phyloP scores from a whole-genome alignment of 2,113 vertebrate species.

The Tamias sibiricus region DNA sequence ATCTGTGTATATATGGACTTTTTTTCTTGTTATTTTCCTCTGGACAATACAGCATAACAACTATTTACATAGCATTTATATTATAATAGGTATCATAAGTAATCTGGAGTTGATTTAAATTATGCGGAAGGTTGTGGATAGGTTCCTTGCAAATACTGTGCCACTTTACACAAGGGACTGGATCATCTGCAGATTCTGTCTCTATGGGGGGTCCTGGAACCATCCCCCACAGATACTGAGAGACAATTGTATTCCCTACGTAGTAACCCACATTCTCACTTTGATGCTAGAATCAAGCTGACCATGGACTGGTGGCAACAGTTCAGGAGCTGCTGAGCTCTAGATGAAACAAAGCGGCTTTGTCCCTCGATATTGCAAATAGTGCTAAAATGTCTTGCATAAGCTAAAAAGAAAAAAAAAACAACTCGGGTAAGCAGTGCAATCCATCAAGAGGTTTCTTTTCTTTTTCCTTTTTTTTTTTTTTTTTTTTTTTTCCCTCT shows the following conservation, averaged over 20 bases:
- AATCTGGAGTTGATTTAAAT: not conserved
- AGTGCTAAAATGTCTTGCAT: conserved; percentile 67
- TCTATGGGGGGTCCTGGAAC: not conserved
- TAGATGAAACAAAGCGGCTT: conserved; percentile 69
- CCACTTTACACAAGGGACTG: not conserved
- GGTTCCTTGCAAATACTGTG: not conserved
- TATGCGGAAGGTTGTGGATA: not conserved
- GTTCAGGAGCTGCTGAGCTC: not conserved
- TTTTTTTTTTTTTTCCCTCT: not conserved
- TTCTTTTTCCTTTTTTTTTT: not conserved
- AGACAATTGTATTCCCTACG: not conserved
- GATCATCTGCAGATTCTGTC: not conserved
- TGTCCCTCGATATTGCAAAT: conserved; percentile 68
- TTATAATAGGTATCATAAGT: not conserved
- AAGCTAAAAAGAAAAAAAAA: conserved; percentile 22
- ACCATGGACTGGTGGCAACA: conserved; percentile 10
- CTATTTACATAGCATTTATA: not conserved
- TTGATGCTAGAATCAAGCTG: conserved; percentile 36
- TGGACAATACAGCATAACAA: no score
- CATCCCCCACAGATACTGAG: not conserved
- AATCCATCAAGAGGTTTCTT: conserved; percentile 48
- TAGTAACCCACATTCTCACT: not conserved
- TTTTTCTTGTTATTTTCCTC: not conserved
- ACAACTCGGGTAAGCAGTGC: conserved; percentile 68
- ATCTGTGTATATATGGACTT: not conserved